A percentile compares a stretch with the other conserved stretches of the same genome.
Conservation (phyloP, 2,888 invertebrate species). For the Calameuta filiformis region DNA sequence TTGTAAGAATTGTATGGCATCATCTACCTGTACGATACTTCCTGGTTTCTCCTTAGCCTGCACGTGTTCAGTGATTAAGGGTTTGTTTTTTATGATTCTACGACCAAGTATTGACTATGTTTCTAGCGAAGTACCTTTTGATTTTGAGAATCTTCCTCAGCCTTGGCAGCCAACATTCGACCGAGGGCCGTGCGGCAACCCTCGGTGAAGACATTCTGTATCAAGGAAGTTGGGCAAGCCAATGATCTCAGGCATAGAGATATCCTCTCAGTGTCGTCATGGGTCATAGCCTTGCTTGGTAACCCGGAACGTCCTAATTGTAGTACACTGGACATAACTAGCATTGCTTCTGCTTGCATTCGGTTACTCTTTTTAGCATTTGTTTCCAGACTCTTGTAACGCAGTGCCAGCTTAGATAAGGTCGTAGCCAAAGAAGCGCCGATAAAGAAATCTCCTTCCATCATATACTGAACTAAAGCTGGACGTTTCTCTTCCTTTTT, state of each 20-base stretch:
- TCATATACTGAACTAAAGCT: constrained; percentile 86
- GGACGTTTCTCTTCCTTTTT: constrained; percentile 79
- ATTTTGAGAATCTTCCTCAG: constrained; percentile 75
- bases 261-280: constrained; percentile 93
- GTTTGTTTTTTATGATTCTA: background rate
- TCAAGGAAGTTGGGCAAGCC: constrained; percentile 75
- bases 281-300: constrained; percentile 85
- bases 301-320: constrained; percentile 78
- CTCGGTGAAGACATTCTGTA: constrained; percentile 78
- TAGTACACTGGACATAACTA: constrained; percentile 87
- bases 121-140: constrained; percentile 63
- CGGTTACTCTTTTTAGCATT: constrained; percentile 67
- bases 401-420: constrained; percentile 88
- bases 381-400: constrained; percentile 54
- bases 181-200: constrained; percentile 83
- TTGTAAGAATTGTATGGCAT: constrained; percentile 86
- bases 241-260: constrained; percentile 83
- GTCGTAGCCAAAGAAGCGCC: constrained; percentile 93
- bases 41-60: constrained; percentile 78
- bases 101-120: background rate
- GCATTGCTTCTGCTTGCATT: constrained; percentile 85
- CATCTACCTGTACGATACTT: constrained; percentile 83
- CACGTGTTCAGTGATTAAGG: background rate
- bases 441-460: constrained; percentile 96
- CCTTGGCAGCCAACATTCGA: constrained; percentile 85